Conservation (phyloP, 1,140 invertebrate species). For the Cotesia vestalis region DNA sequence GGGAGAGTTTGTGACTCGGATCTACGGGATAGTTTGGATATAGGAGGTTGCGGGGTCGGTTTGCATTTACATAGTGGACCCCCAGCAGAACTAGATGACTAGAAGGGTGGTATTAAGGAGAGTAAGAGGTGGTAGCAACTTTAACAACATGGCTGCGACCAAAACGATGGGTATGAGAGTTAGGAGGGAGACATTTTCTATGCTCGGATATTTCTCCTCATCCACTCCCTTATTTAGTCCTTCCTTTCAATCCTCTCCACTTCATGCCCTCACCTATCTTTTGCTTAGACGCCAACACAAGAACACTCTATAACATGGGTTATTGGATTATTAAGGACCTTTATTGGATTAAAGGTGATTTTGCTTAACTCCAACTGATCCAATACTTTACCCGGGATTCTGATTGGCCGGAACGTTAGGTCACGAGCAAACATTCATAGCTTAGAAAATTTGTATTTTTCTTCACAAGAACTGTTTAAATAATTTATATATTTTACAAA, state of each 20-base stretch:
- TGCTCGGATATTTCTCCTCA: slow-evolving; percentile 36
- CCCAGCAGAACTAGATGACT: slow-evolving; percentile 65
- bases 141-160: slow-evolving; percentile 65
- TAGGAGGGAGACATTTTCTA: slow-evolving; percentile 46
- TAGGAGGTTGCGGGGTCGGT: slow-evolving; percentile 52
- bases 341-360: slow-evolving; percentile 64
- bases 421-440: slow-evolving; percentile 19
- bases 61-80: slow-evolving; percentile 66
- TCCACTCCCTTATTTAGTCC: slow-evolving; percentile 23
- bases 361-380: slow-evolving; percentile 43
- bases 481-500: neutral
- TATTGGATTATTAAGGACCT: slow-evolving; percentile 66
- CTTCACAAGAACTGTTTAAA: slow-evolving; percentile 2
- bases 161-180: slow-evolving; percentile 51
- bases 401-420: slow-evolving; percentile 23
- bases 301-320: slow-evolving; percentile 46
- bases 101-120: slow-evolving; percentile 60
- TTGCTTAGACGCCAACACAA: slow-evolving; percentile 57
- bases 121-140: slow-evolving; percentile 61
- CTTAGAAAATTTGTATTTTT: slow-evolving; percentile 24
- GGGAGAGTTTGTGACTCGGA: slow-evolving; percentile 46
- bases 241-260: slow-evolving; percentile 26
- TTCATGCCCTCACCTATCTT: slow-evolving; percentile 41
- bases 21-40: slow-evolving; percentile 31
- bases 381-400: slow-evolving; percentile 45